Evolutionary conservation across 2,113 vertebrate genomes (phyloP).

Genomic region (Caretta caretta): DNA sequence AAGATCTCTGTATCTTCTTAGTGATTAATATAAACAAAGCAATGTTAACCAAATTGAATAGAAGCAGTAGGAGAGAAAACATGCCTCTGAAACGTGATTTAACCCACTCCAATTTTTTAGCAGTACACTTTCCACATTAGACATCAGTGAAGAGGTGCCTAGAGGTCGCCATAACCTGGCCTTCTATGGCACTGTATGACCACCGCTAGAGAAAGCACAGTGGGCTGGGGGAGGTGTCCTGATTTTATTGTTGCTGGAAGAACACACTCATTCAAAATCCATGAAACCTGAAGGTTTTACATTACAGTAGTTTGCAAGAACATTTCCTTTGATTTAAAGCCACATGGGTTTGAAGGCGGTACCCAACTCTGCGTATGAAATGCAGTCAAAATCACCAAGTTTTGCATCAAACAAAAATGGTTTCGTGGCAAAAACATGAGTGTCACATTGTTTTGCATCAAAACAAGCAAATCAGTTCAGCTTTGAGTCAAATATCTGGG

Average conservation of each 20-base stretch:
- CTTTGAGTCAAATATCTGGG: background rate
- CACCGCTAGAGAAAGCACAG: background rate
- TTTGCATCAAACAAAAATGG: background rate
- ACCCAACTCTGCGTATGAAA: background rate
- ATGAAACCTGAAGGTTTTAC: background rate
- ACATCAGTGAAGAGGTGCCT: background rate
- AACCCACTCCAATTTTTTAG: background rate
- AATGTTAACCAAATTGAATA: background rate
- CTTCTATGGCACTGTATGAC: accelerated
- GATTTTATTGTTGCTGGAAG: background rate
- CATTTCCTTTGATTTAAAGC: background rate
- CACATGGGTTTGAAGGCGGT: background rate
- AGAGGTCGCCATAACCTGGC: background rate
- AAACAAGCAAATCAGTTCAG: background rate
- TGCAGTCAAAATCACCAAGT: background rate
- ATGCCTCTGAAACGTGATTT: background rate
- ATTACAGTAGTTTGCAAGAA: background rate
- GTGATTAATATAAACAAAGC: background rate
- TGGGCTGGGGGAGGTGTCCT: background rate
- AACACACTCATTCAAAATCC: background rate
- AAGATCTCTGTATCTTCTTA: background rate
- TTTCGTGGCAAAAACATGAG: background rate
- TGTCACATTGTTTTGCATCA: background rate
- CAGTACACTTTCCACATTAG: background rate
- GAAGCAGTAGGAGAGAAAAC: background rate